Conservation (phyloP, 2,888 invertebrate genomes). For the Eueremaeus valkanovi region DNA sequence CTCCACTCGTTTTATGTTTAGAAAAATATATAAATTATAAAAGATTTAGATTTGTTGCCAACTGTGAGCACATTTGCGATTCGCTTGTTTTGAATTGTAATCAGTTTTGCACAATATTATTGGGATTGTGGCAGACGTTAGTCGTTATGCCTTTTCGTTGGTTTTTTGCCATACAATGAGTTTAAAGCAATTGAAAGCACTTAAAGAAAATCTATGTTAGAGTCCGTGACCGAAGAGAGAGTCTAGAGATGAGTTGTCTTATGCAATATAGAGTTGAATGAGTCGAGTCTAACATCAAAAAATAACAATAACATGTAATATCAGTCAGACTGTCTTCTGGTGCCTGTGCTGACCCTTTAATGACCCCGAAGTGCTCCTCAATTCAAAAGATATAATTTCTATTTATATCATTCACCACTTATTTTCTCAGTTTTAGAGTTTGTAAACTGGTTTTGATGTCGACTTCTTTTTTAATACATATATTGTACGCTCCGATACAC, state of each 20-base stretch:
- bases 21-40: slow-evolving; percentile 17
- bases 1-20: background rate
- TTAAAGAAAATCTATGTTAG: slow-evolving; percentile 27
- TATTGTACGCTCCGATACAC: slow-evolving; percentile 20
- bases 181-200: background rate
- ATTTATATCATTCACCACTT: slow-evolving; percentile 33
- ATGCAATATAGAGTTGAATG: slow-evolving; percentile 7
- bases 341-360: slow-evolving; percentile 25
- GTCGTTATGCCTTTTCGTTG: slow-evolving; percentile 3
- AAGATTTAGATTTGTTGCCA: slow-evolving; percentile 10
- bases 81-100: background rate
- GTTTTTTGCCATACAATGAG: too few relatives aligned
- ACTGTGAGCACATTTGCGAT: background rate
- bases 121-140: background rate
- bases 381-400: slow-evolving; percentile 26
- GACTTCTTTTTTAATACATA: slow-evolving; percentile 10
- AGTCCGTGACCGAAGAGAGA: background rate
- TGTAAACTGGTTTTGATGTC: slow-evolving; percentile 27
- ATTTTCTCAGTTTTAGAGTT: background rate
- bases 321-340: slow-evolving; percentile 12
- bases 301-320: slow-evolving; percentile 4
- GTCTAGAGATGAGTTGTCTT: background rate
- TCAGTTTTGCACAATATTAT: slow-evolving; percentile 26
- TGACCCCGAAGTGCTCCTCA: slow-evolving; percentile 28
- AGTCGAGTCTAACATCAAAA: background rate